These are phyloP conservation scores for Emys orbicularis DNA, from an alignment of 2,797 vertebrate species.

Conservation along the genomic window DNA sequence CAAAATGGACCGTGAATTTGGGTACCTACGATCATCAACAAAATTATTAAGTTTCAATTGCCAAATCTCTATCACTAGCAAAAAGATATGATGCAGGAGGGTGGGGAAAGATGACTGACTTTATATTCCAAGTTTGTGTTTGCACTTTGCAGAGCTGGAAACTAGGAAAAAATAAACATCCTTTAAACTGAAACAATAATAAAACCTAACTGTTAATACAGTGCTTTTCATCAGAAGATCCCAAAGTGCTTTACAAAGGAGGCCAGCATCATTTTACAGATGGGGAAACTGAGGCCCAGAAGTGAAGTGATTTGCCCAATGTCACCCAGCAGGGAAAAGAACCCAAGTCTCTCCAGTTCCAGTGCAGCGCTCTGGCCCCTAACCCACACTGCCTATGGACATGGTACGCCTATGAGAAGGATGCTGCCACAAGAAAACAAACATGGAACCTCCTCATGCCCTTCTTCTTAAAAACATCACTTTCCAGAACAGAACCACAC, in stretches of 20 bases:
- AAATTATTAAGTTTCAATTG: not conserved
- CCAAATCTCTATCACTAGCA: not conserved
- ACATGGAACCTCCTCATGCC: not conserved
- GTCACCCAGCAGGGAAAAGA: not conserved
- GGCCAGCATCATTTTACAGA: not conserved
- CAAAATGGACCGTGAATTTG: too few relatives aligned
- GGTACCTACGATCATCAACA: not conserved
- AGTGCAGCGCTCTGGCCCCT: not conserved
- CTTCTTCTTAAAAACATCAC: not conserved
- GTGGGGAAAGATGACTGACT: not conserved
- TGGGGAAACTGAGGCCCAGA: not conserved
- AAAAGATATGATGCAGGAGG: not conserved
- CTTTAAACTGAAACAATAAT: not conserved
- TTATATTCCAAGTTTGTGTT: not conserved
- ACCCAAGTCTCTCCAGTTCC: not conserved
- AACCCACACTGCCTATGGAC: not conserved
- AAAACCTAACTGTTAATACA: not conserved
- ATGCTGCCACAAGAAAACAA: not conserved
- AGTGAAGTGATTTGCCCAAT: not conserved
- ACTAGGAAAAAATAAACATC: not conserved
- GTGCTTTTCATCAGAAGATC: not conserved
- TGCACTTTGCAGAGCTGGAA: not conserved
- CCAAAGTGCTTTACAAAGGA: not conserved
- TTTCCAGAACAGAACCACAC: not conserved
- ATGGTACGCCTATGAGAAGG: not conserved